phyloP scores from a whole-genome alignment of 1,140 invertebrate genomes.

The Plutomurus gul region DNA sequence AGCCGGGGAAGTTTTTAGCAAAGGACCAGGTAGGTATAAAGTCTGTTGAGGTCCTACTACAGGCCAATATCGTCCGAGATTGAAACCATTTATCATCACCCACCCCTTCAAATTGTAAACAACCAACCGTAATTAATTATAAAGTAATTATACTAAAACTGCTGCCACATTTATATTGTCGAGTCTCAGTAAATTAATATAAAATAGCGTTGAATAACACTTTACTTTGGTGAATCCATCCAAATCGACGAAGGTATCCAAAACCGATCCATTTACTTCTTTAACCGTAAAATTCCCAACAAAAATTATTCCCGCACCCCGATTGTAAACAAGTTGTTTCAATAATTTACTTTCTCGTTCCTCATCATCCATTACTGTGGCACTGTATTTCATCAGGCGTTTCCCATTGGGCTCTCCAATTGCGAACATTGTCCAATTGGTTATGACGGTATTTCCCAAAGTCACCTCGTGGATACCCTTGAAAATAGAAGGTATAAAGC shows the following conservation, averaged over 20 bases:
- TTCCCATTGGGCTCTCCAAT: slow-evolving; percentile 54
- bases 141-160: neutral
- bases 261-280: slow-evolving; percentile 40
- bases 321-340: neutral
- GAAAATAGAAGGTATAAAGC: too few species aligned
- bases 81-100: slow-evolving; percentile 72
- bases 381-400: slow-evolving; percentile 35
- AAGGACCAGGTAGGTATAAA: slow-evolving; percentile 69
- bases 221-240: slow-evolving; percentile 69
- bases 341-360: neutral
- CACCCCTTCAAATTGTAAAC: slow-evolving; percentile 68
- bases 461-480: slow-evolving; percentile 62
- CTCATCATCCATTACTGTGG: neutral
- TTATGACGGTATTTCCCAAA: slow-evolving; percentile 56
- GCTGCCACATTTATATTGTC: too few species aligned
- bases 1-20: slow-evolving; percentile 57
- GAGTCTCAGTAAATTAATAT: neutral
- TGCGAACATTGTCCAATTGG: slow-evolving; percentile 56
- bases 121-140: neutral
- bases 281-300: slow-evolving; percentile 59
- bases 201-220: neutral
- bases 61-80: slow-evolving; percentile 80
- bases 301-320: slow-evolving; percentile 59
- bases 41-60: slow-evolving; percentile 74
- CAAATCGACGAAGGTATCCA: slow-evolving; percentile 70